Evolutionary conservation across 2,888 invertebrate species (phyloP), one percentile per base, ranked within the genome.

Genomic region (Drosophila anomelani): DNA sequence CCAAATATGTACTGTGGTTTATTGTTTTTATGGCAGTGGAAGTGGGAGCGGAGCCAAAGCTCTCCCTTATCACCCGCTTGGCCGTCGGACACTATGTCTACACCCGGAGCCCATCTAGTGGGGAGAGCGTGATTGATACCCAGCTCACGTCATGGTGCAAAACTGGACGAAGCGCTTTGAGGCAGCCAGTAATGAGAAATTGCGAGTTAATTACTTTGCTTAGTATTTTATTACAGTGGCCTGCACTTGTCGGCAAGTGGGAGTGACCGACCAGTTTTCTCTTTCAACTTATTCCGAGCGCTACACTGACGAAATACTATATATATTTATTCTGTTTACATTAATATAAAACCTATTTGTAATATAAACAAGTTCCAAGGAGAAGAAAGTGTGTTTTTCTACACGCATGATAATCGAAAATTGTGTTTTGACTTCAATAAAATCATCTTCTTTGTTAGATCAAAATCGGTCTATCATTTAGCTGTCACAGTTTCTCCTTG

Each of bases 41-140:
- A 43, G 34, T 17, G 54, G 60, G 32, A 59, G 23, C 41, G 15
- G 29, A 7, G 62, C 23, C 56, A 26, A 34, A 74, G 76, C 54
- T 72, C 67, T 62, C 17, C 44, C 77, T 85, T 83, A 83, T 83
- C 83, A 58, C 61, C 38, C 60, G 73, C 43, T 32, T 23, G 34
- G 49, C 29, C 23, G 55, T 20, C n/a, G 49, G 26, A 23, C 38
- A 8, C 49, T 23, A 20, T 29, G 8, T 36, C 34, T n/a, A 38
- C 15, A 44, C 6, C 36, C 29, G 15, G 20, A 12, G 36, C 13
- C 13, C 26, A 10, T n/a, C 23, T 71, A 47, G 63, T 47, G 72
- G 38, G 17, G 73, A 59, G 41, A 20, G 47, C 71, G 81, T 82
- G 83, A 76, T 78, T 80, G 46, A 61, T 63, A 67, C 63, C 53